These are phyloP conservation scores for Mylabris sibirica DNA, from an alignment of 2,888 invertebrate species.

Conservation along the genomic window DNA sequence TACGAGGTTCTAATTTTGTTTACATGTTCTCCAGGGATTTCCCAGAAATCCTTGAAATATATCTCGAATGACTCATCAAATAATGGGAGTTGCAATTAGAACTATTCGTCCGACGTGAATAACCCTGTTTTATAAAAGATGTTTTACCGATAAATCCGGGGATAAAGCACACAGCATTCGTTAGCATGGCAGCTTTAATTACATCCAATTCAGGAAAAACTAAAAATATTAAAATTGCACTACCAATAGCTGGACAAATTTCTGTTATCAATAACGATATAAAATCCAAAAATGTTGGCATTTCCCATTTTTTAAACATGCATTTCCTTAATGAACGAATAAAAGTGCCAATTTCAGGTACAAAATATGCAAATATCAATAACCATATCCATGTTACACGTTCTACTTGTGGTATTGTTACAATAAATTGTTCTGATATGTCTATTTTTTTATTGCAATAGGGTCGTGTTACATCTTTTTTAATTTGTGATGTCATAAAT, in stretches of 20 bases:
- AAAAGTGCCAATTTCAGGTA: slow-evolving; percentile 80
- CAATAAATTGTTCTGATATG: slow-evolving; percentile 64
- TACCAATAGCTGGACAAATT: slow-evolving; percentile 78
- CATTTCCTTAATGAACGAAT: slow-evolving; percentile 74
- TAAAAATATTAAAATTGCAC: slow-evolving; percentile 76
- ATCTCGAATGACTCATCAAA: too few relatives aligned
- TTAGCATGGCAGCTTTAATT: slow-evolving; percentile 82
- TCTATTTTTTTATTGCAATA: slow-evolving; percentile 65
- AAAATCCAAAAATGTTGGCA: slow-evolving; percentile 67
- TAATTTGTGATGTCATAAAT: slow-evolving; percentile 76
- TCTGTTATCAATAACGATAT: slow-evolving; percentile 74
- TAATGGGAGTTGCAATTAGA: too few relatives aligned
- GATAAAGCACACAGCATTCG: slow-evolving; percentile 82
- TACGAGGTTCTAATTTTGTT: too few relatives aligned
- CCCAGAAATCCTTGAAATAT: too few relatives aligned
- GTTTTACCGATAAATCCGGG: slow-evolving; percentile 75
- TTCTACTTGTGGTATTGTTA: slow-evolving; percentile 69
- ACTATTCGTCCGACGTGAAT: too few relatives aligned
- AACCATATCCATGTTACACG: slow-evolving; percentile 83
- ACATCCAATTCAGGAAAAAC: slow-evolving; percentile 84
- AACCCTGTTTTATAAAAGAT: too few relatives aligned
- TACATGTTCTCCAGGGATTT: too few relatives aligned
- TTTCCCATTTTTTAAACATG: slow-evolving; percentile 73
- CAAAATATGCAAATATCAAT: slow-evolving; percentile 74
- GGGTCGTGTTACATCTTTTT: slow-evolving; percentile 63